A percentile compares a stretch with the other conserved stretches of the same genome.
Evolutionary conservation across 92 coral and sea anemone species (phyloP).

Genomic region (Phymanthus crucifer): DNA sequence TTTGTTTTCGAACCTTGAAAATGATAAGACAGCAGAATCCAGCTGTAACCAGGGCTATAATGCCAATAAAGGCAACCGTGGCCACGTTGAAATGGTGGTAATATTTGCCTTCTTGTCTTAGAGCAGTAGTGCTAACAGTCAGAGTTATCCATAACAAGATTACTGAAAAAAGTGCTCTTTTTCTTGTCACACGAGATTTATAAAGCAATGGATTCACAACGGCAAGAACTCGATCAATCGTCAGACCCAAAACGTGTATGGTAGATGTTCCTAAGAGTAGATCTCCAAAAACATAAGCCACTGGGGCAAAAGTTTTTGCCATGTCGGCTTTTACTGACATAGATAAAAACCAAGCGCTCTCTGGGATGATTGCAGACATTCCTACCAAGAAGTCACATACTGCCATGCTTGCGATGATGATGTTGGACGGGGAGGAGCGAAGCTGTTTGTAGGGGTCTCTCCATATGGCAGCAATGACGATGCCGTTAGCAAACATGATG

Average conservation of each 20-base stretch:
- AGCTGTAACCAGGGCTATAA: not conserved
- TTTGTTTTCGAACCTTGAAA: constrained; percentile 17
- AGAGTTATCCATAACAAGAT: constrained; percentile 23
- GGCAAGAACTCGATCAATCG: constrained; percentile 39
- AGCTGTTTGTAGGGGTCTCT: constrained; percentile 42
- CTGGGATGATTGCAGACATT: not conserved
- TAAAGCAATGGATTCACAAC: constrained; percentile 26
- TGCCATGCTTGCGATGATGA: constrained; percentile 38
- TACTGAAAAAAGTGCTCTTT: not conserved
- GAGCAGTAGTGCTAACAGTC: not conserved
- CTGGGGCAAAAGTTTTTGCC: not conserved
- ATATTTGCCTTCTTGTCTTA: not conserved
- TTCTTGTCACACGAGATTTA: constrained; percentile 23
- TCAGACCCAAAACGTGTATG: constrained; percentile 16
- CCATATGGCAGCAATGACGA: constrained; percentile 32
- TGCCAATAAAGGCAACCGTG: not conserved
- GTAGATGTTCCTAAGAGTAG: constrained; percentile 14
- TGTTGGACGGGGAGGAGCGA: constrained; percentile 35
- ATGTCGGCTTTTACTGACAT: not conserved
- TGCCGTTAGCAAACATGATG: constrained; percentile 19
- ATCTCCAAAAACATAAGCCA: constrained; percentile 1
- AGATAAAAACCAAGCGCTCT: constrained; percentile 12
- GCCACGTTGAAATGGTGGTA: not conserved
- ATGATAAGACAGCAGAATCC: constrained; percentile 12
- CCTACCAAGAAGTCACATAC: constrained; percentile 34